A percentile compares a stretch with the other conserved stretches of the same genome.
Evolutionary conservation across 1,140 invertebrate species (phyloP).

Genomic region (Macrobrachium rosenbergii): DNA sequence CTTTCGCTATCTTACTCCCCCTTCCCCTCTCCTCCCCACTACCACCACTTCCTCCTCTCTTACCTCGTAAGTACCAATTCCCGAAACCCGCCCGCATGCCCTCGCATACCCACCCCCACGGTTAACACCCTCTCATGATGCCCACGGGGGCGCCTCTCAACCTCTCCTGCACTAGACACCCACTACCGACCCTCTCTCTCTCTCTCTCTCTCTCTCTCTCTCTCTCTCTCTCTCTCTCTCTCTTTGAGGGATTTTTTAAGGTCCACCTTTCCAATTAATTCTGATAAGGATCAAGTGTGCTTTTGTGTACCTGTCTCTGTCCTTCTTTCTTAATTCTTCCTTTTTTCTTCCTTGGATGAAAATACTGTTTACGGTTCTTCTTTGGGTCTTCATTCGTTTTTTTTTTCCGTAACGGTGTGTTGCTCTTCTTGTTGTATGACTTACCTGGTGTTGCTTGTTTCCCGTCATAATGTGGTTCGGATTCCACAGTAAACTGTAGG

Average conservation of each 20-base stretch:
- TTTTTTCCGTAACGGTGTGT: background rate
- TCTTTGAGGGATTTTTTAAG: slow-evolving; percentile 44
- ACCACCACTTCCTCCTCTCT: background rate
- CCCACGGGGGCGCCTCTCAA: too few relatives aligned
- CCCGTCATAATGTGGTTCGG: too few relatives aligned
- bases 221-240: background rate
- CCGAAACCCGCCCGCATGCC: too few relatives aligned
- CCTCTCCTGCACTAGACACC: background rate
- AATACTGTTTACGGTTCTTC: slow-evolving; percentile 27
- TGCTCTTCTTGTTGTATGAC: background rate
- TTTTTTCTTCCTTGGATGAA: too few relatives aligned
- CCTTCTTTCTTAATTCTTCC: background rate
- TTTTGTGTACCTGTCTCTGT: slow-evolving; percentile 43
- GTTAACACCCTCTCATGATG: too few relatives aligned
- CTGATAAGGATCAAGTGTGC: slow-evolving; percentile 54
- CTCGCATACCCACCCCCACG: too few relatives aligned
- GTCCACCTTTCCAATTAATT: slow-evolving; percentile 60
- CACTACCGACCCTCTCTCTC: background rate
- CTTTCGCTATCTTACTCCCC: background rate
- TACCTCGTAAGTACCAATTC: background rate
- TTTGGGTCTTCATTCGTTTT: background rate
- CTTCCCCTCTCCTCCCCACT: background rate
- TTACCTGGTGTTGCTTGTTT: too few relatives aligned
- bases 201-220: background rate
- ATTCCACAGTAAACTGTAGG: too few relatives aligned